Evolutionary conservation across 2,888 invertebrate genomes (phyloP).

Genomic region (Macrosiphum euphorbiae): DNA sequence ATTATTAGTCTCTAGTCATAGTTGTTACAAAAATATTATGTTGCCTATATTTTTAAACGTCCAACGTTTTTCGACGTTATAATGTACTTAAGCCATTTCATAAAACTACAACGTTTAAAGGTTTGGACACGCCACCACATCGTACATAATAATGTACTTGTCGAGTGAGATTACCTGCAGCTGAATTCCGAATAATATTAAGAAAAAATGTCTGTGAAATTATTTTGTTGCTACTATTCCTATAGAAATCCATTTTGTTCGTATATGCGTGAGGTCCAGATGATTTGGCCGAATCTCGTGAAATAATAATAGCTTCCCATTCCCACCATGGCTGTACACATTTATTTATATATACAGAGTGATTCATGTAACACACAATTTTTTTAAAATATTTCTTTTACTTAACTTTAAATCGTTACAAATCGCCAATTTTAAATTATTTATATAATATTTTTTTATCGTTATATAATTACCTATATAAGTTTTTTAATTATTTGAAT

Average conservation of each 20-base stretch:
- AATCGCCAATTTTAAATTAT: not conserved
- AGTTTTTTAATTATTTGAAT: not conserved
- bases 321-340: not conserved
- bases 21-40: not conserved
- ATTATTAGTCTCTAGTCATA: not conserved
- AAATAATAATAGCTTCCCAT: constrained; percentile 24
- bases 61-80: not conserved
- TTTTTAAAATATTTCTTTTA: not conserved
- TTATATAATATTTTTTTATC: not conserved
- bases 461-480: not conserved
- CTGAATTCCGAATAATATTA: not conserved
- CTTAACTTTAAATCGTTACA: not conserved
- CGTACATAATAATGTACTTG: not conserved
- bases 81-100: not conserved
- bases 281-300: not conserved
- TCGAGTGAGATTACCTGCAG: not conserved
- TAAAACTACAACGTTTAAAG: not conserved
- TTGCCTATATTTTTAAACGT: not conserved
- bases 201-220: not conserved
- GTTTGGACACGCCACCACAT: not conserved
- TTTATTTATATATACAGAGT: constrained; percentile 19
- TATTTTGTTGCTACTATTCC: not conserved
- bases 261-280: not conserved
- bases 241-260: constrained; percentile 19
- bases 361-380: not conserved